Evolutionary conservation across 2,113 vertebrate genomes (phyloP), one percentile per base, ranked within the genome.

Genomic region (Ivindomyrus marchei): DNA sequence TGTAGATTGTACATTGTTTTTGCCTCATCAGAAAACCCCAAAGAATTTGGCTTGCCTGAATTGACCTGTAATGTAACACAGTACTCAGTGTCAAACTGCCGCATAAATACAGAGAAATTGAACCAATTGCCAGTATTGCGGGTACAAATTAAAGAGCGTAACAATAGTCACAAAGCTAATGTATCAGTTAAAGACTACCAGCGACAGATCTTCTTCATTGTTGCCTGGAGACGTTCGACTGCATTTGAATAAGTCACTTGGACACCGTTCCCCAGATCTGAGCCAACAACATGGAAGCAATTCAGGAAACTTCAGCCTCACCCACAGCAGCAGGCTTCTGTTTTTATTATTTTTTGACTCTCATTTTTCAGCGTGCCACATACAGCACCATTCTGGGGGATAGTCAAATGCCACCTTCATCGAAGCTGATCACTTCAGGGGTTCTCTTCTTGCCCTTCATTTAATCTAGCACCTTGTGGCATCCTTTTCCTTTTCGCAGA

Each of bases 301-400:
- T 70, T 56, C 36, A 66, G 15, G 84, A 90, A 90, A 89, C 49
- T 83, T 83, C 74, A 83, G 31, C 47, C 47, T 89, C 74, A 83
- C 49, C 88, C 66, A 27, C 39, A 53, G 11, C 31, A 2, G 50
- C 85, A 42, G 4, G 70, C 88, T 89, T 56, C 46, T 45, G 74
- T 52, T 56, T 89, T 89, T 6, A 9, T 88, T 21, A 24, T 42
- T 87, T 50, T 87, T 50, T 53, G 7, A 21, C 15, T 2, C 47
- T 39, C 31, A 21, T 39, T 36, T 50, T 52, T 53, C 46, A 36
- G 42, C 24, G 3, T 50, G 49, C 49, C 47, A 9, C 47, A 49
- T 10, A 3, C 45, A 46, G 83, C 6, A 1, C 6, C 19, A 49
- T 17, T 24, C 3, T 24, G 21, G 24, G 21, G 58, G 24, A 27